Evolutionary conservation across 2,888 invertebrate species (phyloP), one percentile per base, ranked within the genome.

Genomic region (Elmis aenea): DNA sequence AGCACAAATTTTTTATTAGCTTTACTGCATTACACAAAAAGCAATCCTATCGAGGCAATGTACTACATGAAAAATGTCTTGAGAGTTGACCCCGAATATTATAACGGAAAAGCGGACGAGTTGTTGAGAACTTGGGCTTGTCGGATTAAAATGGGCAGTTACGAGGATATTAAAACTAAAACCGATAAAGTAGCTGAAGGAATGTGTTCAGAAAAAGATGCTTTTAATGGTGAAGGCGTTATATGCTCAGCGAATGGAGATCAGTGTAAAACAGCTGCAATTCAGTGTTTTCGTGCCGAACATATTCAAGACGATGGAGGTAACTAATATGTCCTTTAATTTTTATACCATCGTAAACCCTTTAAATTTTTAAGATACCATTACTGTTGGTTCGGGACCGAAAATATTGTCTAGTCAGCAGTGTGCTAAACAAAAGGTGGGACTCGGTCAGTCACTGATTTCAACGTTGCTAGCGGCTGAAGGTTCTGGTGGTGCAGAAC

Each of bases 1-100:
- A 72, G 78, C 23, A 81, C 81, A 34, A 84, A 85, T 64, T 84
- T 83, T 60, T 63, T 85, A 3, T 63, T 83, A 38, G 76, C 79
- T 2, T 67, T 85, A 39, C 58, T 83, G 32, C 77, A 81, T 55
- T 77, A 79, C 58, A 65, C 77, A 40, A 78, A 77, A 53, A 79
- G 81, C 41, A 72, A 78, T 45, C 71, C 76, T 1, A 68, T 70
- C 42, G 74, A 78, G 2, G 81, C 80, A 8, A 68, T 76, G 62
- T 72, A 75, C 51, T 77, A 81, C 49, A 54, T 81, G 46, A 79
- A 79, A 58, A 78, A 78, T 50, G 72, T 73, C 3, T 47, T 79
- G 11, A 64, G 78, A 2, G 73, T 76, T 2, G 77, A 79, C 22
- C 69, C 73, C 1, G 55, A 62, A 23, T 65, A 62, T 40, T 66